A percentile compares a stretch with the other conserved stretches of the same genome.
These are phyloP conservation scores for Disparrhopalites patrizii DNA, from an alignment of 2,888 invertebrate species.

Conservation along the genomic window DNA sequence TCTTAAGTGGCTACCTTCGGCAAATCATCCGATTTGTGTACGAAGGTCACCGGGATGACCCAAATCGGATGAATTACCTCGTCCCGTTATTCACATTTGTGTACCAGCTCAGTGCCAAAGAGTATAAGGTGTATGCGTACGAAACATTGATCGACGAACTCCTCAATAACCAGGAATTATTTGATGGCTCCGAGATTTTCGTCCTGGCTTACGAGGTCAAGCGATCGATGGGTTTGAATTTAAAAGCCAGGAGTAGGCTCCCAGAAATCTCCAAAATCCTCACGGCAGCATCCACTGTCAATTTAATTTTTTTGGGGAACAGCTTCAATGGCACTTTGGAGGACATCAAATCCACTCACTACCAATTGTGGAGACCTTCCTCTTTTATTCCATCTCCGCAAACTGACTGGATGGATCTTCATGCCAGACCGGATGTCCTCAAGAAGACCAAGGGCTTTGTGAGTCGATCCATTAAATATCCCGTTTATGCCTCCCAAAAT, in stretches of 20 bases:
- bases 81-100: slow-evolving; percentile 20
- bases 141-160: slow-evolving; percentile 13
- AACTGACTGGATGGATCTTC: background rate
- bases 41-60: background rate
- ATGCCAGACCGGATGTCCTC: background rate
- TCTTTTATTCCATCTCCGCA: too few relatives aligned
- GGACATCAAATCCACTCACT: background rate
- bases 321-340: background rate
- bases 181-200: slow-evolving; percentile 21
- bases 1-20: background rate
- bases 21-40: slow-evolving; percentile 10
- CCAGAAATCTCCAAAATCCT: background rate
- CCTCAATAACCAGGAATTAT: background rate
- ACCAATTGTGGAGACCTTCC: background rate
- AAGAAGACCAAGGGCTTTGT: background rate
- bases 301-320: background rate
- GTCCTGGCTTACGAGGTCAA: slow-evolving; percentile 8
- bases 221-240: slow-evolving; percentile 1
- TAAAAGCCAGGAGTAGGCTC: background rate
- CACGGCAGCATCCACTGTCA: background rate
- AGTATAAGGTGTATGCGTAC: slow-evolving; percentile 25
- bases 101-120: slow-evolving; percentile 15
- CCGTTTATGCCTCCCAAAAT: slow-evolving; percentile 10
- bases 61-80: background rate
- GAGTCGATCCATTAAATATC: background rate